phyloP scores from a whole-genome alignment of 2,888 invertebrate genomes.

The Orthosia gothica region DNA sequence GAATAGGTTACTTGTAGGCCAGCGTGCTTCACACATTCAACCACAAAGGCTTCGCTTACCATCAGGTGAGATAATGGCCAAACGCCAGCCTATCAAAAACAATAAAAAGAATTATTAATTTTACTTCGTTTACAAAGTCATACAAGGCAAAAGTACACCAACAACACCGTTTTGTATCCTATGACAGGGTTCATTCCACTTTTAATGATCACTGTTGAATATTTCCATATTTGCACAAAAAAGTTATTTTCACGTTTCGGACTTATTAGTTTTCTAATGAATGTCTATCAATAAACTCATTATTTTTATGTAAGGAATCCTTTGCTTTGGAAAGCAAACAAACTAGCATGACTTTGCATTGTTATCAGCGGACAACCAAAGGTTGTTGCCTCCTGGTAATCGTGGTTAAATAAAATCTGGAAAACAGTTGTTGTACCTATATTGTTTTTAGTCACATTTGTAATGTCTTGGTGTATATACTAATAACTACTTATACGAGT shows the following conservation, averaged over 20 bases:
- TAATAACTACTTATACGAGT: no score
- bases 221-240: slow-evolving; percentile 9
- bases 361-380: no score
- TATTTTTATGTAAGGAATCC: background rate
- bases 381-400: background rate
- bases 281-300: slow-evolving; percentile 20
- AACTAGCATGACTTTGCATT: slow-evolving; percentile 9
- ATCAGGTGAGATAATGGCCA: no score
- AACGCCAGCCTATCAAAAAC: no score
- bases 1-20: no score
- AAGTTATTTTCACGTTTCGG: background rate
- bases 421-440: background rate
- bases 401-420: background rate
- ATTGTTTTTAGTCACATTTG: background rate
- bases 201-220: background rate
- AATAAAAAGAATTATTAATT: background rate
- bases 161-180: background rate
- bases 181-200: background rate
- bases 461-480: no score
- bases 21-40: no score
- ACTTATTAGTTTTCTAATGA: slow-evolving; percentile 17
- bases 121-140: background rate
- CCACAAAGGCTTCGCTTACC: no score
- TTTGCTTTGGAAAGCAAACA: background rate
- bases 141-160: background rate